Evolutionary conservation across 2,888 invertebrate genomes (phyloP), one percentile per base, ranked within the genome.

Genomic region (Drosophila quinaria): DNA sequence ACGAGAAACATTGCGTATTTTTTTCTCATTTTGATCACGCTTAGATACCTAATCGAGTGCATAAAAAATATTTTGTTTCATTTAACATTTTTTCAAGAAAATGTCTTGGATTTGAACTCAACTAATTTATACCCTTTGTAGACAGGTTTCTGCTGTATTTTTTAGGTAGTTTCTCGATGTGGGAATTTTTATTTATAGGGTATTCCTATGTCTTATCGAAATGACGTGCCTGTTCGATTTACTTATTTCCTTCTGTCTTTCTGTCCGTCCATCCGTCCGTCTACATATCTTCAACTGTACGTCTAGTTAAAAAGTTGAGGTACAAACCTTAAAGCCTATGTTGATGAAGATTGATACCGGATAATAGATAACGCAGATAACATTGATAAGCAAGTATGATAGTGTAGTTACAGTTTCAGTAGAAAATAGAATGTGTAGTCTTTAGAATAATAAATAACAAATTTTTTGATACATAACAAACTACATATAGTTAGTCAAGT

Each of bases 331-430:
- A 58, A 64, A 58, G 35, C 58, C 39, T 13, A 35, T 31, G 8
- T 50, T 58, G 63, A 50, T 58, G 64, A 50, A 51, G 64, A 50
- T 41, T 64, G 58, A 64, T 56, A 47, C 41, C 39, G 13, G 39
- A 56, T 49, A 25, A 13, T 1, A 9, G 35, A 47, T 47, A 47
- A 37, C 6, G 31, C 41, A 33, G 25, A 25, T 25, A 25, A 29
- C 29, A 29, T 29, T 2, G 49, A 60, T 42, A 42, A 8, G 19
- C 33, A 8, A 46, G n/a, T 22, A 37, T 13, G 17, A 44, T 13
- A 25, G 37, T 10, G 13, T 11, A 42, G 39, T 22, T 8, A 37
- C 13, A 22, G 49, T 13, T 33, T 10, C 1, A 13, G 17, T 35
- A 25, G 4, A 13, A 44, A 44, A 25, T 33, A 4, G 2, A 33